Evolutionary conservation across 30 jellyfish, hydroid and myxozoan species (phyloP).

Genomic region (Aurelia aurita): DNA sequence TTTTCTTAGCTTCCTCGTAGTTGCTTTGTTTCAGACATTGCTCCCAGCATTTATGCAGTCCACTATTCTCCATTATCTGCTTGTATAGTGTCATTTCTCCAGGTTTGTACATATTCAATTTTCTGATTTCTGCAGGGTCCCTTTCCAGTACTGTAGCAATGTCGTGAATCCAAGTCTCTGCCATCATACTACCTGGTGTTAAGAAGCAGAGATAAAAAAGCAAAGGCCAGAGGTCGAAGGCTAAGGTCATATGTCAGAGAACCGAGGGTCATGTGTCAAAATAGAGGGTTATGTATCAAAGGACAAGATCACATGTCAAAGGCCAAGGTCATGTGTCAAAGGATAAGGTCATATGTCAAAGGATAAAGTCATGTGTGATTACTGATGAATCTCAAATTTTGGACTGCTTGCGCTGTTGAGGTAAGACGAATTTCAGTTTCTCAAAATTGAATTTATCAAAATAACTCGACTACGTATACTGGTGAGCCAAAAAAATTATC

Average conservation of each 20-base stretch:
- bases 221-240: background rate
- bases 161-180: slow-evolving; percentile 35
- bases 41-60: slow-evolving; percentile 27
- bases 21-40: slow-evolving; percentile 35
- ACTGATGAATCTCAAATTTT: background rate
- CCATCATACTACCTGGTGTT: slow-evolving; percentile 18
- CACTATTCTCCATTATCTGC: slow-evolving; percentile 29
- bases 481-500: too few species aligned
- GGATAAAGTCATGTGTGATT: background rate
- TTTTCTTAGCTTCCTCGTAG: slow-evolving; percentile 6
- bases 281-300: background rate
- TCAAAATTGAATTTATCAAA: too few species aligned
- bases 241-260: background rate
- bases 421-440: too few species aligned
- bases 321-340: background rate
- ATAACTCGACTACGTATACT: too few species aligned
- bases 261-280: background rate
- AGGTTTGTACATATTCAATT: slow-evolving; percentile 12
- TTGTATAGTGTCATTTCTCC: slow-evolving; percentile 37
- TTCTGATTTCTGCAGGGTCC: slow-evolving; percentile 46
- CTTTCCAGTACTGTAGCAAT: slow-evolving; percentile 10
- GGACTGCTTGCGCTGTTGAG: too few species aligned
- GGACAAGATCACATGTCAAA: background rate
- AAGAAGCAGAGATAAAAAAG: background rate
- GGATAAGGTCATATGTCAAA: background rate